Evolutionary conservation across 2,888 invertebrate genomes (phyloP).

Genomic region (Hartigia nigra): DNA sequence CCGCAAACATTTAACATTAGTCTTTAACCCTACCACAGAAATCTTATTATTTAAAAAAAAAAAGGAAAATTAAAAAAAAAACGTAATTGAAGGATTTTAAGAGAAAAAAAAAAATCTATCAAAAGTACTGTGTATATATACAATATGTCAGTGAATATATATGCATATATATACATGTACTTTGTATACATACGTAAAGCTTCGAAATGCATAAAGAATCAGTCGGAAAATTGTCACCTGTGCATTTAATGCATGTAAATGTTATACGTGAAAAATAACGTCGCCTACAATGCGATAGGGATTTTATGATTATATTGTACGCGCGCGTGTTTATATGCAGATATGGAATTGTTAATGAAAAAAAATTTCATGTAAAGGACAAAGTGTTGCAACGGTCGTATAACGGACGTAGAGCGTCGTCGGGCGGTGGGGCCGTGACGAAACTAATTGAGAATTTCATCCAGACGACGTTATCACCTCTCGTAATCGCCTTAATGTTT

Average conservation of each 20-base stretch:
- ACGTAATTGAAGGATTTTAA: background rate
- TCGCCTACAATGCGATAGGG: background rate
- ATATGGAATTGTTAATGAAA: background rate
- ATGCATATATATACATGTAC: background rate
- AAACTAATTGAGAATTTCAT: background rate
- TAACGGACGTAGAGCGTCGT: background rate
- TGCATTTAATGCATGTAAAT: background rate
- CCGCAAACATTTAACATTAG: no score
- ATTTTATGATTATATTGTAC: background rate
- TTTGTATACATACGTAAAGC: background rate
- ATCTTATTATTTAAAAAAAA: no score
- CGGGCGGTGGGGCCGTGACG: background rate
- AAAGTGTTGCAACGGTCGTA: background rate
- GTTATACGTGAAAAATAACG: background rate
- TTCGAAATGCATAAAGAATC: background rate
- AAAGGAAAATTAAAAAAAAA: no score
- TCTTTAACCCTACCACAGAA: no score
- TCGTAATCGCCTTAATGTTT: conserved; percentile 46
- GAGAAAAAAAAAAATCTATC: background rate
- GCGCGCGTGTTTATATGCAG: background rate
- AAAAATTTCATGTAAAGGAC: background rate
- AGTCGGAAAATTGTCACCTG: background rate
- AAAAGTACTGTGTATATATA: background rate
- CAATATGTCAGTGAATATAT: background rate
- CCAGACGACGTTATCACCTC: conserved; percentile 24